Conservation (phyloP, 1,140 invertebrate genomes). For the Diuraphis noxia region DNA sequence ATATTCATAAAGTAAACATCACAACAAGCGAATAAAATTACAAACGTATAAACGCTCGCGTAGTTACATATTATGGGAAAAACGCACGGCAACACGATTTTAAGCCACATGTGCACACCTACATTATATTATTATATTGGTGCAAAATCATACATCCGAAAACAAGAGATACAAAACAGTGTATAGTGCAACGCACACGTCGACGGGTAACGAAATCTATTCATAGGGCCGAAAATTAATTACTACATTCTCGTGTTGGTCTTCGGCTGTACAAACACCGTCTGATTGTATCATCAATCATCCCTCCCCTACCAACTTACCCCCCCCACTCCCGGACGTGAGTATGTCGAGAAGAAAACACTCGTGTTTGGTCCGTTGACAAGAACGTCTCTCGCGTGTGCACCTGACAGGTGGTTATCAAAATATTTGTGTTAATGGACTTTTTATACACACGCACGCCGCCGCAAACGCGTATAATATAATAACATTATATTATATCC, state of each 20-base stretch:
- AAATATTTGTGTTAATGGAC: slow-evolving; percentile 50
- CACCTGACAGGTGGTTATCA: slow-evolving; percentile 54
- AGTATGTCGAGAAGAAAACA: slow-evolving; percentile 33
- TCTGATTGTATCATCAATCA: slow-evolving; percentile 52
- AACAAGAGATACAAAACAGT: slow-evolving; percentile 14
- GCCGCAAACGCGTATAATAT: background rate
- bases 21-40: slow-evolving; percentile 13
- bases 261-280: slow-evolving; percentile 24
- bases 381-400: slow-evolving; percentile 24
- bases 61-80: background rate
- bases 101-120: background rate
- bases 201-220: background rate
- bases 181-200: background rate
- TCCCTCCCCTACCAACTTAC: background rate
- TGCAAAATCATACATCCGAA: background rate
- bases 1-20: slow-evolving; percentile 14
- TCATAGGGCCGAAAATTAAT: slow-evolving; percentile 50
- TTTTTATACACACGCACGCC: background rate
- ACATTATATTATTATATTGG: background rate
- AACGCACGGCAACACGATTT: background rate
- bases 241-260: slow-evolving; percentile 47
- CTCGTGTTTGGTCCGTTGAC: slow-evolving; percentile 16
- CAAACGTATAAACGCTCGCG: background rate
- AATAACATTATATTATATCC: background rate
- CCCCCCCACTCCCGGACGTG: background rate